Percentiles rank a stretch among this genome's conserved stretches.
phyloP scores from a whole-genome alignment of 92 coral and sea anemone genomes.

The Pocillopora grandis region DNA sequence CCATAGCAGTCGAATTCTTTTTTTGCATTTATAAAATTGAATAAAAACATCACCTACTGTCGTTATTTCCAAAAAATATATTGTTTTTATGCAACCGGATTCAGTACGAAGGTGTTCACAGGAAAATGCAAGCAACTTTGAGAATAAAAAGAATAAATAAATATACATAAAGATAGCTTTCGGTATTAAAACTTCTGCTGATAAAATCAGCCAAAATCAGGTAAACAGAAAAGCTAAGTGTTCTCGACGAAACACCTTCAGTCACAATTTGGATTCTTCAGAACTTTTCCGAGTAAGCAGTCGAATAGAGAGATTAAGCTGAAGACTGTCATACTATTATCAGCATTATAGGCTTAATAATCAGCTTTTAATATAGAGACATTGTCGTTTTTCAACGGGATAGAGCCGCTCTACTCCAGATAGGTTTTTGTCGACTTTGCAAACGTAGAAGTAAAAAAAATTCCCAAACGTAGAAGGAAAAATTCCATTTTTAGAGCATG shows the following conservation, averaged over 20 bases:
- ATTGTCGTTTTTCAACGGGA: background rate
- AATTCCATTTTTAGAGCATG: constrained; percentile 3
- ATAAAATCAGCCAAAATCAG: background rate
- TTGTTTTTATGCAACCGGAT: constrained; percentile 21
- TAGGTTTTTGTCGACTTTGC: background rate
- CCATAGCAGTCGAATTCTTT: background rate
- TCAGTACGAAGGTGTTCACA: background rate
- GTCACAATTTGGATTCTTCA: no score
- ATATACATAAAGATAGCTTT: background rate
- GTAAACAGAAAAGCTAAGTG: no score
- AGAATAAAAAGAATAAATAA: background rate
- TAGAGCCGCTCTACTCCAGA: background rate
- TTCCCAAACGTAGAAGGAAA: background rate
- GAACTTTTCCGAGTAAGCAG: no score
- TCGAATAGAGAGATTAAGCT: no score
- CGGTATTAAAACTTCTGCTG: background rate
- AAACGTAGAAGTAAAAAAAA: background rate
- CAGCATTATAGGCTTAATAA: background rate
- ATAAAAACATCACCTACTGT: constrained; percentile 6
- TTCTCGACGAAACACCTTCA: no score
- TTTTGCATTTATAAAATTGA: background rate
- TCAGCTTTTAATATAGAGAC: background rate
- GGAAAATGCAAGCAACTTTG: background rate
- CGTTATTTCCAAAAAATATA: constrained; percentile 11
- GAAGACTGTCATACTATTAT: no score